Base-by-base conservation (phyloP, 2,113 vertebrate species). In the Clupea harengus region DNA sequence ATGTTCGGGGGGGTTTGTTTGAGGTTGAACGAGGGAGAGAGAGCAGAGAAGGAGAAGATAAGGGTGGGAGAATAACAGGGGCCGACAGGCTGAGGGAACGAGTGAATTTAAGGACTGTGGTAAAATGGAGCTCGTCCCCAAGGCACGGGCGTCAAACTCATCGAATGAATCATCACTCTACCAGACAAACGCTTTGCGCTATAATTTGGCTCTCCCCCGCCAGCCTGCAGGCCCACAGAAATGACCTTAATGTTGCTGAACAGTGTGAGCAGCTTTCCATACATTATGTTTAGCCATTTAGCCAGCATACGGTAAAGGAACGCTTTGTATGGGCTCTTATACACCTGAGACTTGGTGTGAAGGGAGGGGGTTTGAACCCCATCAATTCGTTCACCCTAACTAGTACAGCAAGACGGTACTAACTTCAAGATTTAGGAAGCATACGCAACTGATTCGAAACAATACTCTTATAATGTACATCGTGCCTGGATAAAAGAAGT, bases 61-160 rank as follows among this genome's bases (percentile, higher is more conserved):
- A 86, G 84, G 82, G 82, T 75, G 78, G 87, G 89, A 85, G 85
- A 85, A 86, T 90, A 83, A 90, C 83, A 90, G 85, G 46, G 85
- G 82, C 85, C 32, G 64, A 72, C 64, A 72, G 64, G 64, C 64
- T 28, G 25, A 25, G 8, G 10, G 25, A 32, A 72, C n/a, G 64
- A 72, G 25, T 72, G 64, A 72, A 72, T 28, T 28, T 72, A 72
- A 72, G 64, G 64, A 28, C 64, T 72, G n/a, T 82, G 81, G 87
- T 85, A 81, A 82, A 85, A 81, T 86, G 84, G 83, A 80, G 86
- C 64, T 57, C 64, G 85, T 87, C 83, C 86, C 84, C 81, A 87
- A 87, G 88, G 84, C 86, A 85, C 25, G 11, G 84, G 81, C 22
- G 78, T 89, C 83, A 85, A 82, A 84, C 52, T 57, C 84, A 83